Conservation (phyloP, 2,113 vertebrate genomes). For the Rhagologus leucostigma region DNA sequence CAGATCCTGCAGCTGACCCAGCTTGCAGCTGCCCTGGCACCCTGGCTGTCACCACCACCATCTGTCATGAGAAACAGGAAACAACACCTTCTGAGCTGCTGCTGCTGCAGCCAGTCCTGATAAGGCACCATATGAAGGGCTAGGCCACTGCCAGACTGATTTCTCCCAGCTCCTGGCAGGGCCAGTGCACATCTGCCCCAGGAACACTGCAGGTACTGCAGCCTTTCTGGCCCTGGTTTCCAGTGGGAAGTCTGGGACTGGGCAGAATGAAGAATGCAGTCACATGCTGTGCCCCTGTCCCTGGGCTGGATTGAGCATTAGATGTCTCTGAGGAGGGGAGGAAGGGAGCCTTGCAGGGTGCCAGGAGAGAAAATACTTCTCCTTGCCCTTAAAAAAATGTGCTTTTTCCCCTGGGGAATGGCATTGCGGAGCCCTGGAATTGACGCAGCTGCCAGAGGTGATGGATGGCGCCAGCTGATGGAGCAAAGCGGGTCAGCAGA, state of each 20-base stretch:
- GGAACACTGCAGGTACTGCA: not conserved
- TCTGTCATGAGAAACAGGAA: not conserved
- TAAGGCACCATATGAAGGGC: rapidly evolving
- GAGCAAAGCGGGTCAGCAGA: conserved; percentile 48
- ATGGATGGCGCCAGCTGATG: conserved; percentile 13
- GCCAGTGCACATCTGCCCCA: not conserved
- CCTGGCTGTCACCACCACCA: not conserved
- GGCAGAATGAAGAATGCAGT: not conserved
- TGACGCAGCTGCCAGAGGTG: conserved; percentile 35
- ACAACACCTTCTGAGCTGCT: not conserved
- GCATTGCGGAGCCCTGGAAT: not conserved
- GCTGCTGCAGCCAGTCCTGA: not conserved
- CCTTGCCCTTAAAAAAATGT: not conserved
- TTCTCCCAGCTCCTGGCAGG: not conserved
- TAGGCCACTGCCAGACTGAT: not conserved
- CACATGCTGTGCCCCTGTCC: not conserved
- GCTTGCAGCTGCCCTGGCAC: not conserved
- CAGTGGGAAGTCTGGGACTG: not conserved
- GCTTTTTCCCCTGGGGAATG: not conserved
- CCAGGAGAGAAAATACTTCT: not conserved
- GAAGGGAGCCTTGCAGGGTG: not conserved
- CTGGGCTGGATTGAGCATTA: not conserved
- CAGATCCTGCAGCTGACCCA: not conserved
- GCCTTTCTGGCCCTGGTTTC: not conserved
- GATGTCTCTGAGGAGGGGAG: not conserved